phyloP scores from a whole-genome alignment of 2,888 invertebrate genomes.

The Orthonevra nobilis region DNA sequence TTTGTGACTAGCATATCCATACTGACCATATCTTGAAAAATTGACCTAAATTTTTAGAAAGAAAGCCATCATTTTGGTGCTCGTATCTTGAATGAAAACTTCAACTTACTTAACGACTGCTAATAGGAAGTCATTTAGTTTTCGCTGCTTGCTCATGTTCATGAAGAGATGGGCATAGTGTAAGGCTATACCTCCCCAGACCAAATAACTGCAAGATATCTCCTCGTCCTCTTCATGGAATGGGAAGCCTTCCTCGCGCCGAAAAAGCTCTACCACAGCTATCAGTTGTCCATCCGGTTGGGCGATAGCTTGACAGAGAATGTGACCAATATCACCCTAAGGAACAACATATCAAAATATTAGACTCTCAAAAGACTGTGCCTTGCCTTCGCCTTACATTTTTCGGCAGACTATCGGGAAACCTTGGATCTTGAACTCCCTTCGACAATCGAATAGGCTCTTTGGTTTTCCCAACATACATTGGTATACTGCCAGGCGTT shows the following conservation, averaged over 20 bases:
- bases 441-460: conserved; percentile 81
- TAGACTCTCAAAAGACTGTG: not conserved
- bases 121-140: conserved; percentile 88
- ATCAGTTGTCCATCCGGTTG: conserved; percentile 84
- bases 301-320: conserved; percentile 84
- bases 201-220: conserved; percentile 84
- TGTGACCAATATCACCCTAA: conserved; percentile 80
- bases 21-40: conserved; percentile 93
- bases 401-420: conserved; percentile 80
- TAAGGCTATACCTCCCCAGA: conserved; percentile 86
- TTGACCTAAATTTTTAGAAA: conserved; percentile 84
- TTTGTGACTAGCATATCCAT: conserved; percentile 90
- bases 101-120: conserved; percentile 88
- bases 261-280: conserved; percentile 86
- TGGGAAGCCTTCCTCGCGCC: conserved; percentile 80
- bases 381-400: conserved; percentile 73
- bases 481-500: conserved; percentile 72
- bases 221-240: conserved; percentile 87
- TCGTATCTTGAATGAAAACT: not conserved
- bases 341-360: conserved; percentile 10
- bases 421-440: conserved; percentile 80
- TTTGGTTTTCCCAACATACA: conserved; percentile 80
- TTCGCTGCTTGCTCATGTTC: conserved; percentile 86
- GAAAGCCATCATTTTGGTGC: not conserved
- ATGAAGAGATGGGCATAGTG: conserved; percentile 86